Conservation (phyloP, 2,113 vertebrate genomes). For the Aldabrachelys gigantea region DNA sequence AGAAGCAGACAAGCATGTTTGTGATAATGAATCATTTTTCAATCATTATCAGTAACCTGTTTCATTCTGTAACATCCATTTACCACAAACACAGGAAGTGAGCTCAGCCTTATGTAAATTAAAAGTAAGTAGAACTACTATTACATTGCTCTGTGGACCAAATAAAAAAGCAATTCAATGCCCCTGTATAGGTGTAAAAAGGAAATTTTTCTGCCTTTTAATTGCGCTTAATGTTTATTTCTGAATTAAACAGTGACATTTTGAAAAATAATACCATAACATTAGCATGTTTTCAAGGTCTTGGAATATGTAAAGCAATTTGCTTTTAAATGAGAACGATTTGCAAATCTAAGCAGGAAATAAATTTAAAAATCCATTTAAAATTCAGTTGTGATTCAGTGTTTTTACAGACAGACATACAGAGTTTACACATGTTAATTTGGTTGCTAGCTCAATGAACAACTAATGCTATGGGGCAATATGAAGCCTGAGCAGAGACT, state of each 20-base stretch:
- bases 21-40: not conserved
- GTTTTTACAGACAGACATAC: not conserved
- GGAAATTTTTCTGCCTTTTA: not conserved
- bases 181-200: not conserved
- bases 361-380: not conserved
- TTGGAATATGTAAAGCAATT: not conserved
- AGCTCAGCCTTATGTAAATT: not conserved
- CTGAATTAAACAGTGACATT: not conserved
- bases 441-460: slow-evolving; percentile 18
- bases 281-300: not conserved
- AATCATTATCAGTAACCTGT: not conserved
- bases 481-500: not conserved
- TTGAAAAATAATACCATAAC: not conserved
- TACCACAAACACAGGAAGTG: not conserved
- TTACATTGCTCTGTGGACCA: not conserved
- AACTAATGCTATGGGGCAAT: not conserved
- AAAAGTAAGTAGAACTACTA: not conserved
- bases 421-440: not conserved
- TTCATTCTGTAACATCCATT: not conserved
- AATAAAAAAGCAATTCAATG: not conserved
- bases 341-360: not conserved
- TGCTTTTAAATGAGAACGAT: slow-evolving; percentile 32
- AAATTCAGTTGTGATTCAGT: not conserved
- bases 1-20: not conserved
- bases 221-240: slow-evolving; percentile 2